Evolutionary conservation across 2,888 invertebrate genomes (phyloP), one percentile per base, ranked within the genome.

Genomic region (Caenorhabditis sinica): DNA sequence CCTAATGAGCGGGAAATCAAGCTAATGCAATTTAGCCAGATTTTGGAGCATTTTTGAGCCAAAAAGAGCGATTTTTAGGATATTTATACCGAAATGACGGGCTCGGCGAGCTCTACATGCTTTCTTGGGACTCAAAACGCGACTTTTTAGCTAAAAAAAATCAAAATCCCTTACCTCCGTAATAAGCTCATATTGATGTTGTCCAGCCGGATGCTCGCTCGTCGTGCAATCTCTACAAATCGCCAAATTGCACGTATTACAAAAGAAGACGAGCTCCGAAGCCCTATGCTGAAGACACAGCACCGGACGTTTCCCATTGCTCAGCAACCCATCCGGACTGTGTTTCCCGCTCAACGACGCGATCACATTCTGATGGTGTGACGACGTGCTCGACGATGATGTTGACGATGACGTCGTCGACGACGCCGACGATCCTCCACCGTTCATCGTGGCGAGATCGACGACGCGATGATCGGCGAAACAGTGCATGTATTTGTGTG

Each of bases 401-500:
- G 76, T 51, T 53, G 81, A 71, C 25, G 84, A 89, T 28, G 66
- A 65, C 36, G 74, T 65, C n/a, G 79, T 63, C 49, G 83, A 82
- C 71, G 65, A 81, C 0, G 79, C 53, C 40, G 79, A 71, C 11
- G 83, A 84, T 8, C 65, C 51, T 33, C 25, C 77, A 11, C 23
- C 23, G 51, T 36, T 36, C 17, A 63, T 9, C 58, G 56, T 11
- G 20, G 63, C 4, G 49, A 87, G 68, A 13, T 77, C 83, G 45
- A 90, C 88, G 51, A 93, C 91, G 9, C 87, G 89, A 82, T 93
- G 93, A 11, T 91, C 97, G 93, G 97, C 97, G 94, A 98, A 98
- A 93, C 97, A 98, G 94, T 97, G 97, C 97, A 98, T 98, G 93
- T 96, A 97, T 94, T 97, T 97, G 94, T 98, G 98, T 86, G 98